Base-by-base conservation (phyloP, 2,113 vertebrate genomes). In the Brachyhypopomus gauderio region DNA sequence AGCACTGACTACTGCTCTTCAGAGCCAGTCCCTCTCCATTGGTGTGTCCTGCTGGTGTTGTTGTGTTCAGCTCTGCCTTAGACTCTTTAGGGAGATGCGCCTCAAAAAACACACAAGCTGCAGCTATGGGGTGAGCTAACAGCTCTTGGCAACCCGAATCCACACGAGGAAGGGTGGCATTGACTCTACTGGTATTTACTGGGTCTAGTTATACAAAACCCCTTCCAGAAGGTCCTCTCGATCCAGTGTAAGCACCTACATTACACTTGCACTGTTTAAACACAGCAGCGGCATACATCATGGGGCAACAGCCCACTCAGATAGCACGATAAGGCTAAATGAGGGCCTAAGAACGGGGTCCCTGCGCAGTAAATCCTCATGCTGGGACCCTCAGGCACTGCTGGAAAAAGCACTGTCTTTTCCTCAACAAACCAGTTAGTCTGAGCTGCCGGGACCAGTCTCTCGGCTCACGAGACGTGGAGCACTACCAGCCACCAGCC, bases 61-160 rank as follows among this genome's bases (percentile, higher is more conserved):
- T 78, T 63, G 70, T 75, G 78, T 85, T 75, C 79, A 63, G 7
- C 52, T 81, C 55, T 78, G 62, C 74, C n/a, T 12, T 5, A 34
- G 76, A 74, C 3, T 6, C 52, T 73, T 56, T 38, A 3, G 23
- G 62, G 56, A 27, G 60, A 16, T 52, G 16, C 30, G 66, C 45
- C 52, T 66, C 48, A 58, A 59, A 81, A 73, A 41, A 77, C 3
- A 22, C 59, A 27, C 72, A 84, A 84, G 38, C 30, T 56, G n/a
- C 16, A 11, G 66, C 11, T 22, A 80, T 45, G 25, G 72, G 38
- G 69, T 74, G 25, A 59, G 77, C 11, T 71, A 62, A 74, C 52
- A 72, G 38, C 74, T 62, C 70, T 64, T 72, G 20, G 41, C 62
- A 63, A 52, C 36, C 23, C 58, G 36, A 45, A 9, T 69, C 48